Evolutionary conservation across 2,113 vertebrate genomes (phyloP).

Genomic region (Scophthalmus maximus): DNA sequence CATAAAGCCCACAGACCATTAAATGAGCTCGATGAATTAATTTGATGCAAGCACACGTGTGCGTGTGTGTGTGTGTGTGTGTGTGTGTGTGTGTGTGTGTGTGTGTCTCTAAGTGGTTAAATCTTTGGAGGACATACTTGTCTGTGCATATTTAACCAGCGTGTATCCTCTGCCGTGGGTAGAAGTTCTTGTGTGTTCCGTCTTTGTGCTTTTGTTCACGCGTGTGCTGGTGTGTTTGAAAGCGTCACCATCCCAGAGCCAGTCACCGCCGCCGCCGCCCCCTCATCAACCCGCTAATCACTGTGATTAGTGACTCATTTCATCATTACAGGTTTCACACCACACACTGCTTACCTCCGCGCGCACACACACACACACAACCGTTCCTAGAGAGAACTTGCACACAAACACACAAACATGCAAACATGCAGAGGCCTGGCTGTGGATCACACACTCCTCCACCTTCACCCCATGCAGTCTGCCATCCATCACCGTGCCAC

Average conservation of each 20-base stretch:
- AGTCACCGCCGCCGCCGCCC: slow-evolving; percentile 28
- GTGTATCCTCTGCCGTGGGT: too few relatives aligned
- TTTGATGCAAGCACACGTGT: slow-evolving; percentile 48
- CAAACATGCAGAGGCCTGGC: slow-evolving; percentile 26
- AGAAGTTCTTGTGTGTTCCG: neutral
- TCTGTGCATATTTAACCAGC: slow-evolving; percentile 30
- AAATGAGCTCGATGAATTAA: slow-evolving; percentile 69
- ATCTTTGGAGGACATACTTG: slow-evolving; percentile 40
- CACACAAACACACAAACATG: slow-evolving; percentile 35
- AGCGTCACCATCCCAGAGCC: slow-evolving; percentile 27
- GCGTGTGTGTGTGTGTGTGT: slow-evolving; percentile 26
- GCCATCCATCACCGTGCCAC: slow-evolving; percentile 75
- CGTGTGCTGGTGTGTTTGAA: slow-evolving; percentile 23
- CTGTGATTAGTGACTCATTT: slow-evolving; percentile 78
- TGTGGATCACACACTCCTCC: slow-evolving; percentile 69
- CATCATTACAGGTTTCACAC: slow-evolving; percentile 73
- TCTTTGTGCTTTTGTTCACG: slow-evolving; percentile 3
- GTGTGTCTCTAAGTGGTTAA: neutral
- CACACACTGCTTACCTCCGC: slow-evolving; percentile 51
- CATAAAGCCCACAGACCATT: slow-evolving; percentile 72
- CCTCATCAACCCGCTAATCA: slow-evolving; percentile 70
- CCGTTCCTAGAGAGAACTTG: slow-evolving; percentile 35
- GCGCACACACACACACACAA: too few relatives aligned
- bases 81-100: neutral
- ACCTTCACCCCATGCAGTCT: slow-evolving; percentile 76